phyloP scores from a whole-genome alignment of 2,888 invertebrate genomes.

The Leucania comma region DNA sequence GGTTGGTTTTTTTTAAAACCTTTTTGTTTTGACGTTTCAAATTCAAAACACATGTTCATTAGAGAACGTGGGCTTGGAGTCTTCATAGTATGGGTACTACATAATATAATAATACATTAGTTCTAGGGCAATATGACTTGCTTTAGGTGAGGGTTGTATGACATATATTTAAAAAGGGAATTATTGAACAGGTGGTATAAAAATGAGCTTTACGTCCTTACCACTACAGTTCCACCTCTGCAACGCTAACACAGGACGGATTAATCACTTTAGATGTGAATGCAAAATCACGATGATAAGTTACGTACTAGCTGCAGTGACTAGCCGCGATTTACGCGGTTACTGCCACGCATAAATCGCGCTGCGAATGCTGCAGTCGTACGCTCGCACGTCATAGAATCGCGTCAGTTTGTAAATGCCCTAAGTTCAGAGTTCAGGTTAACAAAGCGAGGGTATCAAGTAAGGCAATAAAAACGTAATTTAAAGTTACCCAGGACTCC shows the following conservation, averaged over 20 bases:
- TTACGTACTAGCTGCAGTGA: conserved; percentile 32
- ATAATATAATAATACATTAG: no score
- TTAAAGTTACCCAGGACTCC: conserved; percentile 56
- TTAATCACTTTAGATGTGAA: conserved; percentile 4
- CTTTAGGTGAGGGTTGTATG: no score
- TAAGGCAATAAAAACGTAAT: conserved; percentile 62
- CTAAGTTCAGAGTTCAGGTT: conserved; percentile 26
- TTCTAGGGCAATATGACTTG: no score
- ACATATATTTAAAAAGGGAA: no score
- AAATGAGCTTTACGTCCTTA: not conserved
- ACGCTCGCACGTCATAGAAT: conserved; percentile 3
- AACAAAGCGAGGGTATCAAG: conserved; percentile 51
- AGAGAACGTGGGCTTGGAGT: no score
- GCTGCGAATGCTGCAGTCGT: conserved; percentile 8
- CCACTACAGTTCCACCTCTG: not conserved
- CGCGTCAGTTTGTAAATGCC: conserved; percentile 16
- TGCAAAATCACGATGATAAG: conserved; percentile 11
- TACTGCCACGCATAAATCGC: conserved; percentile 33
- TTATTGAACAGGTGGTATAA: no score
- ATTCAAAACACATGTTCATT: no score
- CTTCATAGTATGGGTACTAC: no score
- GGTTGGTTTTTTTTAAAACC: no score
- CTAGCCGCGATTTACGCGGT: conserved; percentile 39
- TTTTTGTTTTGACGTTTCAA: no score
- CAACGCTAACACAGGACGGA: not conserved